Evolutionary conservation across 2,113 vertebrate genomes (phyloP), one percentile per base, ranked within the genome.

Genomic region (Microtus ochrogaster): DNA sequence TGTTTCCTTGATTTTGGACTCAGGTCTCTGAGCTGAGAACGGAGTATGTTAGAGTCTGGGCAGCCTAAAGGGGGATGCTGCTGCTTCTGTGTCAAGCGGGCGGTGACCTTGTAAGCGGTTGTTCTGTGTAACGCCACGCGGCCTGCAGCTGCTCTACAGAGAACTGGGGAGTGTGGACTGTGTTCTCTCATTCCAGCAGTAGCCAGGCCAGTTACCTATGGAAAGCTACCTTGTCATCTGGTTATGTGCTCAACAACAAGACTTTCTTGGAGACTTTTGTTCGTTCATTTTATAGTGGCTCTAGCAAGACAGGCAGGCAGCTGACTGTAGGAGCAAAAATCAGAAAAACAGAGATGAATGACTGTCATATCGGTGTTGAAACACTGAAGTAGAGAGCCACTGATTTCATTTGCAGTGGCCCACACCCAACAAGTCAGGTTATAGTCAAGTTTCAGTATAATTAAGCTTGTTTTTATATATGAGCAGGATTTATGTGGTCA

Each of bases 371-470:
- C 36, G 28, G 17, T 70, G 24, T 70, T 94, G 58, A 89, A 93
- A 93, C 11, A 66, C 36, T 92, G 41, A 89, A 78, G 73, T n/a
- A 74, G 17, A 73, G 63, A 83, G 72, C 39, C 33, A 83, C 5
- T 2, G 22, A 36, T 4, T 94, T 73, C 52, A 81, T 36, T 22
- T 86, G 28, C 17, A 92, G 36, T 52, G 90, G 24, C 8, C 76
- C 78, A 33, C 82, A 83, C 90, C 39, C 30, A 84, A 49, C 47
- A 77, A 58, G 47, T 82, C 22, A 82, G 72, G 9, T 72, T 92
- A 61, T 77, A 41, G 90, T 68, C 76, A 87, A 78, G n/a, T 90
- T 95, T 96, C 44, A 61, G 41, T 83, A 88, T 96, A 28, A 49
- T 44, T 78, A 90, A 88, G 19, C 47, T 90, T 92, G 26, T 94